Conservation (phyloP, 2,113 vertebrate species). For the Colossoma macropomum region DNA sequence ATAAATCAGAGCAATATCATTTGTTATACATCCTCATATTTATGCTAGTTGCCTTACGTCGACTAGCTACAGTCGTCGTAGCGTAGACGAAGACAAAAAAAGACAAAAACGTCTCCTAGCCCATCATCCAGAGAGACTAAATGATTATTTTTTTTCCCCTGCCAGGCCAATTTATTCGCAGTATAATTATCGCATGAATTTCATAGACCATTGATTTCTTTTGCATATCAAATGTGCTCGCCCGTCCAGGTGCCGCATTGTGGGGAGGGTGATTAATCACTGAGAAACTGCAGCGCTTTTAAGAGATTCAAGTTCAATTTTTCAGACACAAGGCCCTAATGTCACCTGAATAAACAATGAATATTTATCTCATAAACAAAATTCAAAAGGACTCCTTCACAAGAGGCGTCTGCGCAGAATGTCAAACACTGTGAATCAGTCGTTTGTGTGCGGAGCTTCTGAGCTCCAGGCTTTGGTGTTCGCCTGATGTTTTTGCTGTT, state of each 20-base stretch:
- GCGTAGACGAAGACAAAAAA: neutral
- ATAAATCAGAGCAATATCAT: conserved; percentile 17
- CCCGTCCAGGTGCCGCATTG: conserved; percentile 36
- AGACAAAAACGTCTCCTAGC: neutral
- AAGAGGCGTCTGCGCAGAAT: conserved; percentile 35
- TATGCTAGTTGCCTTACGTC: conserved; percentile 33
- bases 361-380: conserved; percentile 60
- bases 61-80: conserved; percentile 36
- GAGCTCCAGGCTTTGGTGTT: neutral
- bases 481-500: conserved; percentile 1
- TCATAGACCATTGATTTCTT: conserved; percentile 56
- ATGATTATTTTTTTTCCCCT: conserved; percentile 45
- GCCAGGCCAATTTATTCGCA: conserved; percentile 44
- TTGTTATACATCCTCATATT: neutral
- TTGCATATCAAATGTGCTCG: conserved; percentile 45
- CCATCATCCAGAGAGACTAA: conserved; percentile 47
- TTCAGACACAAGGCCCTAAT: conserved; percentile 39
- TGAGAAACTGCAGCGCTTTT: conserved; percentile 44
- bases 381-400: conserved; percentile 44
- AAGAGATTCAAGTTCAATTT: conserved; percentile 54
- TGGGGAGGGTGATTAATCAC: conserved; percentile 48
- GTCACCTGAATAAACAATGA: conserved; percentile 59
- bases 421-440: conserved; percentile 33
- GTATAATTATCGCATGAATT: conserved; percentile 52
- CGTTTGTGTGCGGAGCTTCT: neutral